These are phyloP conservation scores for Cotesia chilonis DNA, from an alignment of 1,140 invertebrate genomes.

Conservation along the genomic window DNA sequence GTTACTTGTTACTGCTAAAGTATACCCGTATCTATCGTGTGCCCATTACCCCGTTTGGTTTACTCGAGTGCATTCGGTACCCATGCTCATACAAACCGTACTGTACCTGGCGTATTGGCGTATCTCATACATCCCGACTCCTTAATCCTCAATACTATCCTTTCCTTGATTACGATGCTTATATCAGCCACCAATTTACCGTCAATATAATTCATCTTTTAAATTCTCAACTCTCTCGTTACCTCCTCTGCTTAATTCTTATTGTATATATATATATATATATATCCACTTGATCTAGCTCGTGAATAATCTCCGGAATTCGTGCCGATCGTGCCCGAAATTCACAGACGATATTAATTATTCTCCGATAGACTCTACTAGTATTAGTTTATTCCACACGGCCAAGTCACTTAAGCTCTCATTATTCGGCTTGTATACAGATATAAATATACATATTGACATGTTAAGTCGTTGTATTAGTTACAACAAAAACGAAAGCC, in stretches of 20 bases:
- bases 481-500: neutral
- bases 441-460: too few species aligned
- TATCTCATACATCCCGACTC: too few species aligned
- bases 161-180: too few species aligned
- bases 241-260: neutral
- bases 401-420: slow-evolving; percentile 2
- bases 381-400: neutral
- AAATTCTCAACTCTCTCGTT: neutral
- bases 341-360: slow-evolving; percentile 16
- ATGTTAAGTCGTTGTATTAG: too few species aligned
- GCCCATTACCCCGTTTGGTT: slow-evolving; percentile 43
- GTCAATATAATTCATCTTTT: neutral
- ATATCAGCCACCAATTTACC: neutral
- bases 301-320: neutral
- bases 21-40: slow-evolving; percentile 32
- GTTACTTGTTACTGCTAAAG: neutral
- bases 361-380: neutral
- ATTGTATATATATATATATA: neutral
- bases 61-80: slow-evolving; percentile 15
- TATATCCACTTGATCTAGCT: slow-evolving; percentile 6
- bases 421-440: too few species aligned
- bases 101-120: neutral
- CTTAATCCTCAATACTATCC: neutral
- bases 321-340: slow-evolving; percentile 17
- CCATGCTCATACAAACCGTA: neutral